Evolutionary conservation across 2,888 invertebrate genomes (phyloP), one percentile per base, ranked within the genome.

Genomic region (Laothoe populi): DNA sequence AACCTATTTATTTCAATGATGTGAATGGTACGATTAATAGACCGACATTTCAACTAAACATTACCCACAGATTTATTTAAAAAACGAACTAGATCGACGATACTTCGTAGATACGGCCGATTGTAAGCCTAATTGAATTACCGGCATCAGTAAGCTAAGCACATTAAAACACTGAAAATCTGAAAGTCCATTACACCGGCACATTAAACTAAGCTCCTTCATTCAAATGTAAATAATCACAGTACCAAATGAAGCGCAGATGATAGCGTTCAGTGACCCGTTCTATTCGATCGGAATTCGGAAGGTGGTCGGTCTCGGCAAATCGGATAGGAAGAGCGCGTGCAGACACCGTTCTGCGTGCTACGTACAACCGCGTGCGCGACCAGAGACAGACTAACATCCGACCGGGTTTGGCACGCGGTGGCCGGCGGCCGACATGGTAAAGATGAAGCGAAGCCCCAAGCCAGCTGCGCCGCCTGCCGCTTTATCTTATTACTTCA

Each of bases 401-500:
- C 76, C 72, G 70, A 69, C 66, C 72, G 74, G 72, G 71, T 70
- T 19, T 19, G 44, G 44, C 19, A 19, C 72, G 71, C 38, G 71
- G 73, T 71, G 76, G 74, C 67, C 71, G 67, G 66, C 64, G 69
- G 67, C 73, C 61, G 57, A 64, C 68, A 70, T 67, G 66, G n/a
- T n/a, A 71, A 84, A 88, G 87, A 89, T 87, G 87, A 83, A 79
- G 82, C 75, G 74, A 76, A 69, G 64, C 71, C 81, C 80, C 76
- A 78, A 78, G 79, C 79, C 84, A 82, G 84, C 87, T 85, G 86
- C 85, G 81, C 77, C 74, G 75, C 69, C 73, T 70, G 71, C 78
- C 76, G 78, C 79, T 84, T 84, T 87, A 88, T 88, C 87, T 84
- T 88, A 89, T 90, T 90, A 90, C 88, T 84, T 86, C 88, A 86